Base-by-base conservation (phyloP, 1,140 invertebrate genomes). In the Galleria mellonella region DNA sequence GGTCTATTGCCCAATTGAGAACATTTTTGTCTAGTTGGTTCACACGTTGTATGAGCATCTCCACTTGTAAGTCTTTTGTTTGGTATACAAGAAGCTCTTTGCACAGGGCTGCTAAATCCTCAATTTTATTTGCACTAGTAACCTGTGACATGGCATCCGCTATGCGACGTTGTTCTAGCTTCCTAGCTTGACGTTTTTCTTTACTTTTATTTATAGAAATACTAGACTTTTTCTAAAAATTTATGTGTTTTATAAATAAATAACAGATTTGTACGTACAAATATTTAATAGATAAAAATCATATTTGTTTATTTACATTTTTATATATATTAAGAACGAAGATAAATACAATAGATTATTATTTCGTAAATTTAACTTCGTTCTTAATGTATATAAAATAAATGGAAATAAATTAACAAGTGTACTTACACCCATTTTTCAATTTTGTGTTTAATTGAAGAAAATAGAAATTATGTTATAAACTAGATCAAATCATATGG, bases 1-100 rank as follows among this genome's bases (percentile, higher is more conserved):
- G 71, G 57, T 87, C 77, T 51, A 90, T 88, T 29, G 87, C 83
- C 87, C 89, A 89, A 12, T 89, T 62, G 13, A 86, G 45, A 10
- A 75, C 65, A 54, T 52, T 61, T 52, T 79, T 83, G 17, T 84
- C 68, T 11, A 84, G 65, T 39, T 77, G 63, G 12, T 63, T 67
- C 17, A 79, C 74, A 32, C 58, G 72, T 39, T 77, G 74, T 40
- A 83, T 79, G 45, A 72, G 74, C 70, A 84, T 79, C 35, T 77
- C 63, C 5, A 84, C 75, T 51, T 81, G 71, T 13, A 83, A 40
- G 10, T 74, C 69, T 15, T 63, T 63, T 31, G 65, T 77, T 8
- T 47, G 56, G 47, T 73, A 83, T 0, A 79, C 59, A 28, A 83
- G 44, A 12, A 82, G 47, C 45, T 83, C 78, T 44, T 72, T 73